These are phyloP conservation scores for Andrena camellia DNA, from an alignment of 2,888 invertebrate species.

Conservation along the genomic window DNA sequence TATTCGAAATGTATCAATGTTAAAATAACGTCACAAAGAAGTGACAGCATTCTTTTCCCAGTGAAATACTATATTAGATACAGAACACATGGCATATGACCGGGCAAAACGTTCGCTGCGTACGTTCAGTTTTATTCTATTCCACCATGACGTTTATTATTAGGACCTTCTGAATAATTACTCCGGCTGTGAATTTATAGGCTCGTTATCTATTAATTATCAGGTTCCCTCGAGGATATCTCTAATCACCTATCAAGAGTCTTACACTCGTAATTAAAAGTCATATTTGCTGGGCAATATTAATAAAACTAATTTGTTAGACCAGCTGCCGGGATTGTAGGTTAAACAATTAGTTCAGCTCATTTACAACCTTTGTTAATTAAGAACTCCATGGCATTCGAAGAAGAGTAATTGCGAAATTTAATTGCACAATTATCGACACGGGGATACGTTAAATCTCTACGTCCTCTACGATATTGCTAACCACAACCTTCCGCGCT, in stretches of 20 bases:
- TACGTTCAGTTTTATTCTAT: slow-evolving; percentile 54
- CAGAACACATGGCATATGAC: background rate
- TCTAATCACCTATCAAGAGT: background rate
- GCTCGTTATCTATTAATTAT: slow-evolving; percentile 44
- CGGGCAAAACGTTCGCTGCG: background rate
- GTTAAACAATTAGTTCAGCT: background rate
- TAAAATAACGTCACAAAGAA: background rate
- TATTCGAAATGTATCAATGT: background rate
- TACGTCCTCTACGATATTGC: background rate
- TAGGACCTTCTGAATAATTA: slow-evolving; percentile 40
- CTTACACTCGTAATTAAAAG: slow-evolving; percentile 7
- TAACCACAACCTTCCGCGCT: background rate
- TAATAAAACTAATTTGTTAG: slow-evolving; percentile 5
- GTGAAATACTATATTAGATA: background rate
- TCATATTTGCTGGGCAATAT: background rate
- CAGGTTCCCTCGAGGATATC: slow-evolving; percentile 11
- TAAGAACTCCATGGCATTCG: background rate
- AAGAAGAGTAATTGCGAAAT: background rate
- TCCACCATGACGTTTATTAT: slow-evolving; percentile 22
- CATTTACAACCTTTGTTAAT: background rate
- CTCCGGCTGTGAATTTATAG: slow-evolving; percentile 17
- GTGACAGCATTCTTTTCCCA: background rate
- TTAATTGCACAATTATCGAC: background rate
- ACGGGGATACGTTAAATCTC: background rate
- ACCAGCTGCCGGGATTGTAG: background rate